Percentiles rank a stretch among this genome's conserved stretches.
These are phyloP conservation scores for Elgaria multicarinata DNA, from an alignment of 2,113 vertebrate genomes.

Conservation along the genomic window DNA sequence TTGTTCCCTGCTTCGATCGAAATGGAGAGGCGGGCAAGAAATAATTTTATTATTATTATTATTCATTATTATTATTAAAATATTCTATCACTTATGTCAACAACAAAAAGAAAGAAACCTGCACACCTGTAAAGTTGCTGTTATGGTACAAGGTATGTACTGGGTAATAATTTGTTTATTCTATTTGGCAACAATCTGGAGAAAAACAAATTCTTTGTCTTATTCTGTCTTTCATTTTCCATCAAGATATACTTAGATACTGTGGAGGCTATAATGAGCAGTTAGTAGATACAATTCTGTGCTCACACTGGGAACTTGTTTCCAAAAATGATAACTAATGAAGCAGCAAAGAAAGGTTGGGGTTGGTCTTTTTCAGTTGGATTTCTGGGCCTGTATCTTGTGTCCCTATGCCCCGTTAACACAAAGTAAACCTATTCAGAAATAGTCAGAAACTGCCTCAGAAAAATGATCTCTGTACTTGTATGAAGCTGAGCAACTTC, in stretches of 20 bases:
- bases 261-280: slow-evolving; percentile 31
- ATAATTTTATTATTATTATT: no score
- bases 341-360: slow-evolving; percentile 5
- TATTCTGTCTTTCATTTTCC: slow-evolving; percentile 24
- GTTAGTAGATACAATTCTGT: slow-evolving; percentile 22
- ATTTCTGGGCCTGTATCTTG: background rate
- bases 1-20: no score
- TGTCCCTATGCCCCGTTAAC: slow-evolving; percentile 4
- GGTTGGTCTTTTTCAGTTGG: background rate
- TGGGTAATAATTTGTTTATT: slow-evolving; percentile 41
- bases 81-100: background rate
- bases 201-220: slow-evolving; percentile 27
- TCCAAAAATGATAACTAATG: slow-evolving; percentile 7
- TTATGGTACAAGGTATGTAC: slow-evolving; percentile 24
- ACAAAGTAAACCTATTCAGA: slow-evolving; percentile 8
- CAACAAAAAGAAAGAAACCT: background rate
- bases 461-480: slow-evolving; percentile 17
- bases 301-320: slow-evolving; percentile 1
- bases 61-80: no score
- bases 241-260: slow-evolving; percentile 38
- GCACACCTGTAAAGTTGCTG: background rate
- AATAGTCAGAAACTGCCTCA: slow-evolving; percentile 11
- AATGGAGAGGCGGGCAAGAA: no score
- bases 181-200: background rate
- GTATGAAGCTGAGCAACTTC: background rate